Conservation (phyloP, 1,140 invertebrate species). For the Dinoponera quadriceps region DNA sequence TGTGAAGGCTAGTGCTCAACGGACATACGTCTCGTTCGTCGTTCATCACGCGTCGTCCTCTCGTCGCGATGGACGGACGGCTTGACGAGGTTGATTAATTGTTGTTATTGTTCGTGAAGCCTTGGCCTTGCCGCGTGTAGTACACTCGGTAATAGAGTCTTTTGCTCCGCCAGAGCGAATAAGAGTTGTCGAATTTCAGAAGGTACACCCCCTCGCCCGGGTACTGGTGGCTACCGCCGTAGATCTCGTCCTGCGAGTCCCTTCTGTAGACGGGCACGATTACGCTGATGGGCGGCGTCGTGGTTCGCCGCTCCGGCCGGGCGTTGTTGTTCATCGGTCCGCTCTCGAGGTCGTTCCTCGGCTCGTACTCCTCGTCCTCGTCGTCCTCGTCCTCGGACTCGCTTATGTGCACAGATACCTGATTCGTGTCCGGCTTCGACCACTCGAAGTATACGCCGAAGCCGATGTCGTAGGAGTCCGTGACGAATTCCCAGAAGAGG, state of each 20-base stretch:
- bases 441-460: conserved; percentile 99
- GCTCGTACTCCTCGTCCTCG: conserved; percentile 91
- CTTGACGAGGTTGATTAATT: no score
- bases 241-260: conserved; percentile 98
- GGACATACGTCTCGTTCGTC: conserved; percentile 56
- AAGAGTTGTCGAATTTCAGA: conserved; percentile 99
- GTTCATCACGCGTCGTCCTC: conserved; percentile 61
- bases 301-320: conserved; percentile 78
- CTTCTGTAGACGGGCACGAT: conserved; percentile 92
- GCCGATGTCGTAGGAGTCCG: conserved; percentile 99
- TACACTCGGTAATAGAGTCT: conserved; percentile 99
- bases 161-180: conserved; percentile 99
- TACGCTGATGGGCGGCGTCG: conserved; percentile 81
- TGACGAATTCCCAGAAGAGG: conserved; percentile 99
- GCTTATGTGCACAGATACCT: conserved; percentile 95
- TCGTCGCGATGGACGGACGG: no score
- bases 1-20: conserved; percentile 76
- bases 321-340: conserved; percentile 79
- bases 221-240: conserved; percentile 98
- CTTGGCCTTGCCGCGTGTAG: conserved; percentile 90
- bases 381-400: conserved; percentile 97
- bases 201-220: conserved; percentile 98
- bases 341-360: conserved; percentile 87
- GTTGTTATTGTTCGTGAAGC: conserved; percentile 73
- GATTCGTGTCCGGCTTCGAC: conserved; percentile 93